Base-by-base conservation (phyloP, 2,888 invertebrate species). In the Eugnorisma glareosa region DNA sequence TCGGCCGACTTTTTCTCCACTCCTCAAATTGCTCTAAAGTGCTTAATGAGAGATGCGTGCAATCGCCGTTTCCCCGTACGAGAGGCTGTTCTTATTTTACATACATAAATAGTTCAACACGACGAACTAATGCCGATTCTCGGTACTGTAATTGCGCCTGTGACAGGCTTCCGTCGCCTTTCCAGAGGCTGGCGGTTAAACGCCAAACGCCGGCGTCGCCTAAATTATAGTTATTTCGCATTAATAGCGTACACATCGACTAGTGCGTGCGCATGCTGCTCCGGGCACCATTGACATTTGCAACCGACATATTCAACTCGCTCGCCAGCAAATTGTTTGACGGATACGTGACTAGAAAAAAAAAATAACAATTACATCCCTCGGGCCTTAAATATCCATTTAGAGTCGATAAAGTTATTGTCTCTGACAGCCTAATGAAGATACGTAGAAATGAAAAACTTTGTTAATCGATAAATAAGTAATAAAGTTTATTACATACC, bases 11-110 rank as follows among this genome's bases (percentile, higher is more conserved):
- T 96, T 96, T 96, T 96, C 96, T 95, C 92, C 91, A 90, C 93
- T 93, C 90, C 91, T 94, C 95, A 96, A 96, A 96, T 96, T 96
- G 95, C 96, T 96, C 95, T 95, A 95, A 96, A 96, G 96, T 96
- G 95, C 96, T 96, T 96, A 96, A 96, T 96, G 95, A 96, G 96
- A 92, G 96, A 96, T 96, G 96, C 96, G 96, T 96, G 96, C 96
- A 94, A 96, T 96, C 93, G 95, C 92, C 93, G 95, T 96, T 96
- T 96, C 96, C 95, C 95, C 95, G 95, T 96, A 96, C 94, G 92
- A 92, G 94, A 94, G 92, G 92, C 93, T 93, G 94, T 93, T 96
- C 96, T 95, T 96, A 94, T 96, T 96, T 96, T 96, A 96, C 96
- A 96, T 95, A 96, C 96, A 94, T 96, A 96, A 96, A 96, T 96